phyloP scores from a whole-genome alignment of 2,113 vertebrate species.

The Lontra canadensis region DNA sequence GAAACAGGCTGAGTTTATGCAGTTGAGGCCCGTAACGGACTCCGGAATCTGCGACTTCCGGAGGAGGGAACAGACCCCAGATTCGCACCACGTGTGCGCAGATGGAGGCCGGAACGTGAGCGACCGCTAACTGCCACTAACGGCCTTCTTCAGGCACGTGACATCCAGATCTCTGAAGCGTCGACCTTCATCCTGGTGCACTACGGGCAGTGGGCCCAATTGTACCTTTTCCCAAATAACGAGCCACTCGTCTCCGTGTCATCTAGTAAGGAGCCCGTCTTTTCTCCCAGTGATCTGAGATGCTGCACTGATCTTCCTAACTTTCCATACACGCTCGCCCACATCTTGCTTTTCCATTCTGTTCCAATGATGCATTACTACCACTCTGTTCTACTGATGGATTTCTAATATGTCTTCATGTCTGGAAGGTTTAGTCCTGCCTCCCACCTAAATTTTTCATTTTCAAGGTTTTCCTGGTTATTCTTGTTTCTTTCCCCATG shows the following conservation, averaged over 20 bases:
- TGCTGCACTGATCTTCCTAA: neutral
- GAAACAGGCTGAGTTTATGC: neutral
- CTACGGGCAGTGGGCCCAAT: rapidly evolving
- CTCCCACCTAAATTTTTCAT: neutral
- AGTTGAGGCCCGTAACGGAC: neutral
- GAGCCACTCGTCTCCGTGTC: neutral
- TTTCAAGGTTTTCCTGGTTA: neutral
- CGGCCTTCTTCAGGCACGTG: neutral
- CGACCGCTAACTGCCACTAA: neutral
- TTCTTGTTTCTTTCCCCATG: neutral
- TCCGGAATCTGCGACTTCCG: neutral
- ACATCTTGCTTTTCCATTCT: neutral
- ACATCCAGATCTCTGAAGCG: neutral
- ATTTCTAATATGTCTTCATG: neutral
- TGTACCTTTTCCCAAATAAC: neutral
- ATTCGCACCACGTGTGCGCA: neutral
- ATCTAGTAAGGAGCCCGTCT: neutral
- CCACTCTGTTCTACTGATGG: neutral
- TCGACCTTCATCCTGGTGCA: neutral
- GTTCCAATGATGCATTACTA: neutral
- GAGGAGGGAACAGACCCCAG: neutral
- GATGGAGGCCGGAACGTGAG: neutral
- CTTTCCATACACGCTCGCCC: neutral
- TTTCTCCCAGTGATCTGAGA: neutral
- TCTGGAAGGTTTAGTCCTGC: neutral